Conservation (phyloP, 2,113 vertebrate species). For the Abramis brama region DNA sequence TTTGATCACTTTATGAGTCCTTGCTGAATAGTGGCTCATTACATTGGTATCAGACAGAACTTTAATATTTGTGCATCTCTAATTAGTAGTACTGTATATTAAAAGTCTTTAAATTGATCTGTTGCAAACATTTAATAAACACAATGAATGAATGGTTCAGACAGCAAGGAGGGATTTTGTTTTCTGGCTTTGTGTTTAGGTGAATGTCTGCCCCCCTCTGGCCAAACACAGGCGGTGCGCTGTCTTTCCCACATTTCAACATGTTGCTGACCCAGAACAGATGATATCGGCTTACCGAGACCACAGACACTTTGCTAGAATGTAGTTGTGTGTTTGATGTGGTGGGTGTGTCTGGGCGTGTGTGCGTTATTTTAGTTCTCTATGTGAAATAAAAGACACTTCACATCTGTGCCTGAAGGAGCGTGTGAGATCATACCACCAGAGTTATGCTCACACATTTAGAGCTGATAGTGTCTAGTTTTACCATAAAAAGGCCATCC, state of each 20-base stretch:
- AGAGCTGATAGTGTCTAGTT: not conserved
- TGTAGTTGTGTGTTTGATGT: slow-evolving; percentile 38
- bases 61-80: not conserved
- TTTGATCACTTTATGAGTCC: no score
- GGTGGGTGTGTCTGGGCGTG: slow-evolving; percentile 44
- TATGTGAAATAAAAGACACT: slow-evolving; percentile 26
- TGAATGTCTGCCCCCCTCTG: slow-evolving; percentile 25
- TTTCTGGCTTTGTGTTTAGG: not conserved
- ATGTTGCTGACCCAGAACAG: slow-evolving; percentile 6
- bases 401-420: slow-evolving; percentile 8
- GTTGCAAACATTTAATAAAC: not conserved
- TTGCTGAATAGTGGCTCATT: no score
- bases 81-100: no score
- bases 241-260: not conserved
- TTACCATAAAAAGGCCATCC: not conserved
- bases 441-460: not conserved
- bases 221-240: not conserved
- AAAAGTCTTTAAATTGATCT: not conserved
- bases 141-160: not conserved
- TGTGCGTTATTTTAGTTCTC: slow-evolving; percentile 25
- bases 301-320: slow-evolving; percentile 12
- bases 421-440: not conserved
- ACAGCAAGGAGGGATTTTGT: not conserved
- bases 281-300: slow-evolving; percentile 25
- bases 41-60: not conserved